phyloP scores from a whole-genome alignment of 2,113 vertebrate species.

The Calonectris borealis region DNA sequence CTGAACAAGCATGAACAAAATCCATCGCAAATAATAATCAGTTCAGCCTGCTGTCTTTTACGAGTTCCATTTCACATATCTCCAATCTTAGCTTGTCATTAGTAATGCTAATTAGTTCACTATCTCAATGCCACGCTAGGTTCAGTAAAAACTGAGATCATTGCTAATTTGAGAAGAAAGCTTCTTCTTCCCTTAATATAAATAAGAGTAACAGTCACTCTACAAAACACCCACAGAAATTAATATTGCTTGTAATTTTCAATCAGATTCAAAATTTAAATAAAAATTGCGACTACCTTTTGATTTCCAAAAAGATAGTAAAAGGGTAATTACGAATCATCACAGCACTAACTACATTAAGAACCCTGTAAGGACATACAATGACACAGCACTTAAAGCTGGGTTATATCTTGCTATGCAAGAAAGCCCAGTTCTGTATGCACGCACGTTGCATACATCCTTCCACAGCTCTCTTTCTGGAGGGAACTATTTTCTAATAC shows the following conservation, averaged over 20 bases:
- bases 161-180: constrained; percentile 1
- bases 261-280: neutral
- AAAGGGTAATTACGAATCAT: neutral
- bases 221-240: neutral
- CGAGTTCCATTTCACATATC: neutral
- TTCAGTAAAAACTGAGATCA: neutral
- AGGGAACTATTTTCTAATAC: neutral
- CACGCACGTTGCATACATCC: rapidly evolving
- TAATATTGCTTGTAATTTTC: neutral
- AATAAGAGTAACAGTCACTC: neutral
- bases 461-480: neutral
- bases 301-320: neutral
- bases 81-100: neutral
- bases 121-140: neutral
- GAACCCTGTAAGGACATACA: neutral
- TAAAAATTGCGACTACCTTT: neutral
- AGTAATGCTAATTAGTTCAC: constrained; percentile 23
- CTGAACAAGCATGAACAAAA: constrained; percentile 45
- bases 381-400: neutral
- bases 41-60: constrained; percentile 12
- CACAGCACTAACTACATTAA: neutral
- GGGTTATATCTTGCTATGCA: neutral
- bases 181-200: neutral
- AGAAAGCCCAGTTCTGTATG: neutral
- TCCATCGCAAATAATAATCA: constrained; percentile 8